These are phyloP conservation scores for Ailuropoda melanoleuca DNA, from an alignment of 2,113 vertebrate species.

Conservation along the genomic window DNA sequence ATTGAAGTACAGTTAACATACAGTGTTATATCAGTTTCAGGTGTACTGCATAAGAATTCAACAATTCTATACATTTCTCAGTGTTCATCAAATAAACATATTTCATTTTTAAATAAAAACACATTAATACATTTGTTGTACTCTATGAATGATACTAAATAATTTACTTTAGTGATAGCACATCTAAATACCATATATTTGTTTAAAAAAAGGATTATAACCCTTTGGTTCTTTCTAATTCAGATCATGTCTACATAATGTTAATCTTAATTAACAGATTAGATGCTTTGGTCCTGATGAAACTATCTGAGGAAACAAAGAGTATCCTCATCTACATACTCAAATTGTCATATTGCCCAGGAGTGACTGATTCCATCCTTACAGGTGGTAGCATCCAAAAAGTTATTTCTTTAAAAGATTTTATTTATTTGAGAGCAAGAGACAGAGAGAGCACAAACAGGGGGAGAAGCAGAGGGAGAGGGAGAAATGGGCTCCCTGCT, in stretches of 20 bases:
- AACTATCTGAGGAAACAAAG: background rate
- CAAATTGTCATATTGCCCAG: background rate
- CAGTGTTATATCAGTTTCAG: background rate
- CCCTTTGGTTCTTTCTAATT: background rate
- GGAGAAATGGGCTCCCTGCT: background rate
- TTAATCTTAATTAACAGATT: conserved; percentile 26
- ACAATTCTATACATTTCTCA: background rate
- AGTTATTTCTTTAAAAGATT: background rate
- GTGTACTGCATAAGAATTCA: background rate
- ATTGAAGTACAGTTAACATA: background rate
- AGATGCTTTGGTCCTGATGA: background rate
- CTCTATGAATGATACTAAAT: background rate
- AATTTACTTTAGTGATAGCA: background rate
- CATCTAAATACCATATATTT: background rate
- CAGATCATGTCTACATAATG: background rate
- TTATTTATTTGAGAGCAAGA: background rate
- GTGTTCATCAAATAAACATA: background rate
- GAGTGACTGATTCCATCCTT: background rate
- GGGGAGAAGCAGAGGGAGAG: background rate
- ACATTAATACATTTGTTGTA: background rate
- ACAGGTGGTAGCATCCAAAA: background rate
- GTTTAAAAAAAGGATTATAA: background rate
- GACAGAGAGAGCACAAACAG: background rate
- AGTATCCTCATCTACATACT: background rate
- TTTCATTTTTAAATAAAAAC: background rate